Percentiles rank a stretch among this genome's conserved stretches.
phyloP scores from a whole-genome alignment of 2,113 vertebrate species.

The Macaca fascicularis region T2T-MFA8v1.1 NC_088378.1:25983001-25983500 shows the following conservation, averaged over 20 bases:
- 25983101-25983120: neutral
- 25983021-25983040: neutral
- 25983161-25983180: neutral
- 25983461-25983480: too few relatives aligned
- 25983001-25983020: neutral
- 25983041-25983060: neutral
- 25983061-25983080: neutral
- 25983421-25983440: too few relatives aligned
- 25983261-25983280: neutral
- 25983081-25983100: neutral
- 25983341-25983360: neutral
- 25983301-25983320: neutral
- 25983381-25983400: too few relatives aligned
- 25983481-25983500: too few relatives aligned
- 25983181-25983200: neutral
- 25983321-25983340: neutral
- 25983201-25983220: neutral
- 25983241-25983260: neutral
- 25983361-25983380: too few relatives aligned
- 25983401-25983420: fast-evolving
- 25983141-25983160: neutral
- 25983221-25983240: neutral
- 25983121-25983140: neutral
- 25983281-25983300: neutral
- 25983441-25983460: too few relatives aligned